Percentiles rank a stretch among this genome's conserved stretches.
phyloP scores from a whole-genome alignment of 2,888 invertebrate genomes.

The Epistrophella euchroma region DNA sequence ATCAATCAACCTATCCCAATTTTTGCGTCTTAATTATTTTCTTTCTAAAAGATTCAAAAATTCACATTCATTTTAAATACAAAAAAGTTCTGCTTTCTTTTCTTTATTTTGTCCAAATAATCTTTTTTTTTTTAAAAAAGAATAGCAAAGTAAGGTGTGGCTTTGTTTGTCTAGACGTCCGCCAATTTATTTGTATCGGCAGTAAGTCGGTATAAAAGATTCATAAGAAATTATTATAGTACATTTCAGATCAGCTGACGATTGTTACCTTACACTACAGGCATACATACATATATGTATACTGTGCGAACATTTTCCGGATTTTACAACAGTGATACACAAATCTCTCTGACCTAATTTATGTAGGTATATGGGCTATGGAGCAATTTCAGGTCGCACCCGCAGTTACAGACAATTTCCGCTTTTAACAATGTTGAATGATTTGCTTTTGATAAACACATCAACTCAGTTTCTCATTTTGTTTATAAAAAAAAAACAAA shows the following conservation, averaged over 20 bases:
- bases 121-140: not conserved
- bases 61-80: too few species aligned
- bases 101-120: not conserved
- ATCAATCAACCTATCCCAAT: too few species aligned
- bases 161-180: conserved; percentile 11
- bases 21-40: too few species aligned
- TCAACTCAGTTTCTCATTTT: not conserved
- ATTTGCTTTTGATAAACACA: not conserved
- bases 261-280: not conserved
- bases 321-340: too few species aligned
- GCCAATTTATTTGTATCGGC: not conserved
- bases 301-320: not conserved
- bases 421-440: not conserved
- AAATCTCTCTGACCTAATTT: conserved; percentile 17
- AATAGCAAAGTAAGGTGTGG: conserved; percentile 8
- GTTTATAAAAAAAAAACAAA: not conserved
- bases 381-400: not conserved
- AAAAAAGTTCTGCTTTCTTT: not conserved
- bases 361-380: not conserved
- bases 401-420: not conserved
- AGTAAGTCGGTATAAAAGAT: not conserved
- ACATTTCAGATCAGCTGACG: not conserved
- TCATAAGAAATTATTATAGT: not conserved
- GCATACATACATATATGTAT: too few species aligned
- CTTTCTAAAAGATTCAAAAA: too few species aligned